Base-by-base conservation (phyloP, 2,797 vertebrate species). In the Smutsia gigantea region DNA sequence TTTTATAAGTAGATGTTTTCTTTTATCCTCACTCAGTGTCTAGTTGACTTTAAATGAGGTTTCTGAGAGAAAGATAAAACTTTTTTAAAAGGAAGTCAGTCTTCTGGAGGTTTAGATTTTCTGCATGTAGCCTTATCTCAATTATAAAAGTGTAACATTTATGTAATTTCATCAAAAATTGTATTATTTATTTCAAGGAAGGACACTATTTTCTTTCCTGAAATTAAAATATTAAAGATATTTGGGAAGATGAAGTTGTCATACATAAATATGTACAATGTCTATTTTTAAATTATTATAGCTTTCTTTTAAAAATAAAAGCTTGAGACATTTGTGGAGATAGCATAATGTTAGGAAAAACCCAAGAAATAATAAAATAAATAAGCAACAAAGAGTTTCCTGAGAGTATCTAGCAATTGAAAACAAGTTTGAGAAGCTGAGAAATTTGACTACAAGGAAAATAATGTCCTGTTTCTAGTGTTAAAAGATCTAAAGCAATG, bases 11-110 rank as follows among this genome's bases (percentile, higher is more conserved):
- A 94, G 98, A 95, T 97, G 79, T 97, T 98, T 85, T 97, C 97
- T 98, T 98, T 98, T 96, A 98, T 98, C 97, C 94, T 98, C 97
- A 88, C 55, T 98, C 97, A 96, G 93, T 98, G 94, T 98, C 90
- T 96, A 97, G 66, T 96, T 96, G 86, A 85, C 96, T 97, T 97
- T 97, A 98, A 97, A 90, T 96, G 83, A 95, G 94, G 64, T 97
- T 97, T 97, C 84, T 97, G 69, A 94, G 84, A 93, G 77, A 90
- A 83, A 90, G 85, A 87, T 51, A 92, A 96, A 96, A 92, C 37
- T 37, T 37, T 93, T 93, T 87, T 13, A 74, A 93, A 94, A 92
- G 61, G 49, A 93, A 93, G 39, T 93, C 46, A 42, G 39, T 46
- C 46, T 46, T 46, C 86, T 91, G 59, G 46, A 94, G 55, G 17